Conservation (phyloP, 2,113 vertebrate genomes). For the Todiramphus chloris region DNA sequence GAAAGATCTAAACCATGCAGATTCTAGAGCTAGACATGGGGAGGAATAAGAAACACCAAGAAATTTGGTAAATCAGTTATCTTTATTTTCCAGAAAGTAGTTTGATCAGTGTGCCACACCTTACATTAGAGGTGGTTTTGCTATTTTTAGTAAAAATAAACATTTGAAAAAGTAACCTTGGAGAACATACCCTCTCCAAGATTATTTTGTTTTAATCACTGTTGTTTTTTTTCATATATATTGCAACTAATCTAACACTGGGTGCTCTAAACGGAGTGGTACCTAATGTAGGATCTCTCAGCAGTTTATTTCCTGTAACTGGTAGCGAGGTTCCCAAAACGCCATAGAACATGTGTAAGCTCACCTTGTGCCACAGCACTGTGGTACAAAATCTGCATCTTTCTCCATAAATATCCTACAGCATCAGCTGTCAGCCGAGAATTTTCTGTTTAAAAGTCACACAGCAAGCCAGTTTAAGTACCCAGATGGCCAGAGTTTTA, state of each 20-base stretch:
- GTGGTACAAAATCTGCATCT: neutral
- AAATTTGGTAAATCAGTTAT: neutral
- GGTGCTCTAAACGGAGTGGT: neutral
- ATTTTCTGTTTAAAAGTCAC: neutral
- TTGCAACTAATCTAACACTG: constrained; percentile 30
- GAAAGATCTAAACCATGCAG: neutral
- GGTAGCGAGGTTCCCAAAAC: neutral
- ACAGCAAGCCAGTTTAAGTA: constrained; percentile 43
- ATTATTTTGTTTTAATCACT: neutral
- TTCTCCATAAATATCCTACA: neutral
- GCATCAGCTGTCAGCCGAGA: neutral
- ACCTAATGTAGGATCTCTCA: neutral
- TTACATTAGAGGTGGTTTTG: neutral
- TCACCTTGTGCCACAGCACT: neutral
- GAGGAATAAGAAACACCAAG: neutral
- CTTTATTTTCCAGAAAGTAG: constrained; percentile 56
- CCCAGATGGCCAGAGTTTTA: constrained; percentile 30
- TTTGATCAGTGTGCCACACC: constrained; percentile 37
- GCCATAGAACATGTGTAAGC: neutral
- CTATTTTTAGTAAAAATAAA: constrained; percentile 59
- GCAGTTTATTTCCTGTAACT: neutral
- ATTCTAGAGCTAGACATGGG: neutral
- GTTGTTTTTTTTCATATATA: neutral
- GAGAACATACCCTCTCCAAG: neutral
- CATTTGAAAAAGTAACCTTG: constrained; percentile 9